Percentiles rank a stretch among this genome's conserved stretches.
Conservation (phyloP, 2,113 vertebrate species). For the Syngnathus typhle region DNA sequence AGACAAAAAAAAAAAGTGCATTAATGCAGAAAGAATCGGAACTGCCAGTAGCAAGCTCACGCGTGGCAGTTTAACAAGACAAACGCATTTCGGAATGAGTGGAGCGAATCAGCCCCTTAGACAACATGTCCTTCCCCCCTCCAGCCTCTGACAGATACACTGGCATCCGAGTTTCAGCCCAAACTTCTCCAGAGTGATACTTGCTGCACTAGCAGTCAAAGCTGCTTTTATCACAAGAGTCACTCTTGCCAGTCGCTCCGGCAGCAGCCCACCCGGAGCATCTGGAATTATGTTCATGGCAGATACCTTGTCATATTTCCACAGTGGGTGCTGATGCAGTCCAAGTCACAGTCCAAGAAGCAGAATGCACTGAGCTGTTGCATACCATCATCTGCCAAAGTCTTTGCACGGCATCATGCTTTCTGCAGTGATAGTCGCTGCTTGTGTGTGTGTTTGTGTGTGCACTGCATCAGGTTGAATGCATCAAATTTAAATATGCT, state of each 20-base stretch:
- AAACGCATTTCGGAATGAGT: slow-evolving; percentile 21
- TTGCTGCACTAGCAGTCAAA: slow-evolving; percentile 51
- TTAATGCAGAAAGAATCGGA: no score
- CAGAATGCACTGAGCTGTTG: slow-evolving; percentile 25
- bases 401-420: slow-evolving; percentile 32
- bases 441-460: slow-evolving; percentile 1
- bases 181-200: slow-evolving; percentile 50
- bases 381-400: slow-evolving; percentile 13
- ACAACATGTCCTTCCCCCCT: slow-evolving; percentile 23
- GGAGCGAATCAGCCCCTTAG: slow-evolving; percentile 15
- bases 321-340: slow-evolving; percentile 16
- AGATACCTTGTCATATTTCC: slow-evolving; percentile 29
- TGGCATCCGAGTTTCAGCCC: slow-evolving; percentile 33
- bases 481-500: slow-evolving; percentile 34
- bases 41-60: no score
- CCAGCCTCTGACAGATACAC: slow-evolving; percentile 33
- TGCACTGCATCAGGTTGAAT: slow-evolving; percentile 1
- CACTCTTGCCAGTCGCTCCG: slow-evolving; percentile 24
- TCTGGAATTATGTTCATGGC: slow-evolving; percentile 19
- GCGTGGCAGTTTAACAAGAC: not conserved
- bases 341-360: slow-evolving; percentile 10
- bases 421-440: slow-evolving; percentile 45
- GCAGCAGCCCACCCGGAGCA: slow-evolving; percentile 40
- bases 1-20: no score
- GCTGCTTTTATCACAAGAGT: slow-evolving; percentile 48